Base-by-base conservation (phyloP, 1,140 invertebrate species). In the Caenorhabditis remanei region DNA sequence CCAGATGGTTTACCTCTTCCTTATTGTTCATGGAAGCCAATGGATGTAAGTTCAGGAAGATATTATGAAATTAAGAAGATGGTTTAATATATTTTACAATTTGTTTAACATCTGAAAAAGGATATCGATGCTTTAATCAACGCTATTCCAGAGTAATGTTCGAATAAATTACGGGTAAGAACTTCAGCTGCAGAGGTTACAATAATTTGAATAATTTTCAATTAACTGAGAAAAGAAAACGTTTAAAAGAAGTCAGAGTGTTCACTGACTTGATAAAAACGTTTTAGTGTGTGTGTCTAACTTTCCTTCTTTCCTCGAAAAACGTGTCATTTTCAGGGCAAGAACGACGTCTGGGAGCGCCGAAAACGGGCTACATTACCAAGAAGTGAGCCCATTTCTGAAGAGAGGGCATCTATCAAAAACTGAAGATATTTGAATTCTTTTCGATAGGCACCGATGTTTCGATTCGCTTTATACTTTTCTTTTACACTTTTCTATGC, bases 21-120 rank as follows among this genome's bases (percentile, higher is more conserved):
- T 43, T 97, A 97, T 89, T 99, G 97, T 94, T 97, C 96, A 87
- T 97, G 96, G 96, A 95, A 96, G 94, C 95, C 96, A n/a, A 71
- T 86, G 53, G 89, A 90, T 53, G 89, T 90, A 58, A 67, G 89
- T 90, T 58, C 46, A 32, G 2, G 32, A 32, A 32, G 32, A 32
- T 32, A 1, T 2, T 32, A 32, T 32, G 2, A 0, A 2, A 2
- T 32, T 32, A 1, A 32, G 32, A 32, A 32, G 32, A 32, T 32
- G 32, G 0, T 2, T 32, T 32, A 32, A 32, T 32, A 32, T 32
- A 32, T 4, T n/a, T 21, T 88, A 63, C 53, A 14, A 0, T 55
- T 24, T 50, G 6, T 21, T 2, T 16, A 24, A 71, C 63, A 75
- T 19, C 63, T 0, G 40, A 21, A 79, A 85, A 85, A 14, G 2